A percentile compares a stretch with the other conserved stretches of the same genome.
Evolutionary conservation across 2,888 invertebrate species (phyloP).

Genomic region (Crocallis elinguaria): DNA sequence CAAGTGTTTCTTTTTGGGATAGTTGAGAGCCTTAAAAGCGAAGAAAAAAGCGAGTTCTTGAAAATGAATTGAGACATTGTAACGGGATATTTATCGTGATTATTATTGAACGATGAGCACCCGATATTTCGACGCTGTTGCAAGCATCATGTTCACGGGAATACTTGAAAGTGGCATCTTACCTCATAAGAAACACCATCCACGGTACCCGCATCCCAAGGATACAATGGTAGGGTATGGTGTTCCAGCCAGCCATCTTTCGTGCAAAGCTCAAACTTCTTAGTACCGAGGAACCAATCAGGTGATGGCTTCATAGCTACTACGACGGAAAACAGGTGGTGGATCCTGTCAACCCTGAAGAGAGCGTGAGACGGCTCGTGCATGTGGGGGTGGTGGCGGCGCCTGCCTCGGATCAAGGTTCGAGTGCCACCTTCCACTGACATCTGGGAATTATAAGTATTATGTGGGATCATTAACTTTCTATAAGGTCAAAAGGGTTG

Average conservation of each 20-base stretch:
- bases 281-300: conserved; percentile 76
- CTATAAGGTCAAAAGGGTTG: too few species aligned
- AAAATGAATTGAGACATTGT: too few species aligned
- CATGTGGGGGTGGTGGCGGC: conserved; percentile 73
- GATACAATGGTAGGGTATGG: conserved; percentile 61
- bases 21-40: too few species aligned
- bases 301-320: conserved; percentile 75
- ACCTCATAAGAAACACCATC: conserved; percentile 77
- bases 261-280: conserved; percentile 70
- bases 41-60: too few species aligned
- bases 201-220: conserved; percentile 76
- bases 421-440: conserved; percentile 56
- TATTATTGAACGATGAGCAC: too few species aligned
- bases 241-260: conserved; percentile 61
- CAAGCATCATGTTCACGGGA: too few species aligned
- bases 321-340: conserved; percentile 71
- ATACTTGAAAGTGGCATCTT: conserved; percentile 7
- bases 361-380: conserved; percentile 69
- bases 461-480: not conserved
- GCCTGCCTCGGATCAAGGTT: conserved; percentile 71
- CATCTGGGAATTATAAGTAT: conserved; percentile 56
- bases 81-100: too few species aligned
- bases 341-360: conserved; percentile 70
- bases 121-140: too few species aligned
- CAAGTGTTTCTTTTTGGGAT: too few species aligned